Conservation (phyloP, 1,140 invertebrate species). For the Rhagoletis zephyria region DNA sequence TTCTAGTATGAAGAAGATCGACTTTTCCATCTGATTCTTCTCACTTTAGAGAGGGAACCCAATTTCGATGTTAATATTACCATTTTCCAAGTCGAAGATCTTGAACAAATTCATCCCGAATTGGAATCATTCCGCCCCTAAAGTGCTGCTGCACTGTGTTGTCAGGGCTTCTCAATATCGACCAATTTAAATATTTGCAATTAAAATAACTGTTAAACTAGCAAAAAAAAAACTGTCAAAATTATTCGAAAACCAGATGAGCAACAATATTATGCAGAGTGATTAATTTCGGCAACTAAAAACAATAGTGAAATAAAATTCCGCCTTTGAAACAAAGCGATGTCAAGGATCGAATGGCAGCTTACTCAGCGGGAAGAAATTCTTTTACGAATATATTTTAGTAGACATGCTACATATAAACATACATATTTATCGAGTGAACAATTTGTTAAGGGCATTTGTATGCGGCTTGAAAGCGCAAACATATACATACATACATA, state of each 20-base stretch:
- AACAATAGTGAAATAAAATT: slow-evolving; percentile 21
- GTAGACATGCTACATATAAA: not conserved
- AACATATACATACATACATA: not conserved
- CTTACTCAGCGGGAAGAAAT: not conserved
- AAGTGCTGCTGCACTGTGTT: no score
- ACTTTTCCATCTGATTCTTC: no score
- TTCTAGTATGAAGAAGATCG: no score
- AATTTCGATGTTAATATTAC: no score
- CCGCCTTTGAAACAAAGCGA: slow-evolving; percentile 10
- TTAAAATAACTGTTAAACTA: slow-evolving; percentile 37
- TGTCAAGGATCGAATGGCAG: not conserved
- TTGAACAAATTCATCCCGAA: no score
- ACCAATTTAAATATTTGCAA: slow-evolving; percentile 51
- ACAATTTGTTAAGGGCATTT: slow-evolving; percentile 45
- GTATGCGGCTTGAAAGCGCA: not conserved
- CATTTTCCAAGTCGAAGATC: no score
- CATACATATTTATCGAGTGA: slow-evolving; percentile 21
- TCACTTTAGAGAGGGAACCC: no score
- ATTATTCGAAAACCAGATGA: not conserved
- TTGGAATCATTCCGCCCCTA: no score
- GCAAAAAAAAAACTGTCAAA: not conserved
- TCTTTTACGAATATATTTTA: not conserved
- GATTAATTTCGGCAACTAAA: slow-evolving; percentile 42
- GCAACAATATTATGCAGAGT: not conserved
- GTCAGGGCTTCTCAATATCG: not conserved